Conservation (phyloP, 2,113 vertebrate genomes). For the Nycticorax nycticorax region DNA sequence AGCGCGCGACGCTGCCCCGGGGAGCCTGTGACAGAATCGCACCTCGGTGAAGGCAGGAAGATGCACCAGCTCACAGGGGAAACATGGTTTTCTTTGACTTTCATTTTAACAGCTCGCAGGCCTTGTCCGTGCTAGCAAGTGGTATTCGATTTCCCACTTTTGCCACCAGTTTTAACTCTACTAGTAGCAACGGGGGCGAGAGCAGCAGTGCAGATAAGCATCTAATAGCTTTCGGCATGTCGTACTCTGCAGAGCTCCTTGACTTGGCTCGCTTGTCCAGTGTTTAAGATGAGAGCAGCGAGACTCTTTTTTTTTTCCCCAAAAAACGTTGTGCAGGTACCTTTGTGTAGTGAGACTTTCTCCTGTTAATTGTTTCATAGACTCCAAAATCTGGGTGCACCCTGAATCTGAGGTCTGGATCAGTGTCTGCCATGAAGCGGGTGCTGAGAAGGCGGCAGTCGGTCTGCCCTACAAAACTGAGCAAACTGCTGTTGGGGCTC, state of each 20-base stretch:
- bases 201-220: background rate
- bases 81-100: constrained; percentile 3
- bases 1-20: fast-evolving
- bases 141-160: background rate
- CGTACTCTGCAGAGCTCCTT: fast-evolving
- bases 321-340: background rate
- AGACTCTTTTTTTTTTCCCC: background rate
- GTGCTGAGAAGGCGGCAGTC: background rate
- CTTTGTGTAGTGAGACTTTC: background rate
- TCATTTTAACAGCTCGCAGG: constrained; percentile 29
- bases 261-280: background rate
- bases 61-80: background rate
- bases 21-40: background rate
- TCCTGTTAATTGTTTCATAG: background rate
- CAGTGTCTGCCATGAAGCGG: fast-evolving
- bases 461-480: fast-evolving
- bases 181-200: background rate
- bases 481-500: background rate
- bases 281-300: background rate
- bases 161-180: background rate
- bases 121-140: background rate
- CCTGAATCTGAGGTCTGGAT: background rate
- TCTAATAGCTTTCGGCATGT: background rate
- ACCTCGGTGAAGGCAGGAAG: constrained; percentile 4
- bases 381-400: background rate